Conservation (phyloP, 1,140 invertebrate species). For the Cotesia glomerata region DNA sequence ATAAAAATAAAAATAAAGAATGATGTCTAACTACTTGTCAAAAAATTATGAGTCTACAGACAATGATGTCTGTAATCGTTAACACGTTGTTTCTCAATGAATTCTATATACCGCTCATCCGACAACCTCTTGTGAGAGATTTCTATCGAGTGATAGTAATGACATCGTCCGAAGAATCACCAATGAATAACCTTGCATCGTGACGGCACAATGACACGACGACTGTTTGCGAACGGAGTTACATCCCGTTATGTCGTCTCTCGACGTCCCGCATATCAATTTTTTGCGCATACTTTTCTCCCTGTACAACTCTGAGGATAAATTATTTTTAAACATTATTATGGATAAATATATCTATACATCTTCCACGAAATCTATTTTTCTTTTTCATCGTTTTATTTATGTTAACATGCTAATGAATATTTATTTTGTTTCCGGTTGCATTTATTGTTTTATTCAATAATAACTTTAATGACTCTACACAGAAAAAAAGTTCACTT, state of each 20-base stretch:
- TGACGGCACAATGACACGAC: conserved; percentile 60
- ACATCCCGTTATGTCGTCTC: conserved; percentile 57
- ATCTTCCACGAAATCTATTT: no score
- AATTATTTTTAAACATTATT: background rate
- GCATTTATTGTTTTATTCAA: no score
- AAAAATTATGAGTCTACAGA: no score
- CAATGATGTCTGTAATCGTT: background rate
- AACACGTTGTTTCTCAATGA: conserved; percentile 7
- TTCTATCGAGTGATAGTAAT: conserved; percentile 62
- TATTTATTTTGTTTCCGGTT: no score
- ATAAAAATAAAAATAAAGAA: background rate
- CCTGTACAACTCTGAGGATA: background rate
- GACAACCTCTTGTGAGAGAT: conserved; percentile 42
- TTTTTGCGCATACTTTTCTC: conserved; percentile 7
- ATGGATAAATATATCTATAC: background rate
- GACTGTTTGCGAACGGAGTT: conserved; percentile 54
- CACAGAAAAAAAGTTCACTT: no score
- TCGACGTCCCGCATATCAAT: conserved; percentile 41
- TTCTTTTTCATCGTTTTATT: no score
- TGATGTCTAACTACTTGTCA: background rate
- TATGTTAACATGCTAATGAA: no score
- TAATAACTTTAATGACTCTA: no score
- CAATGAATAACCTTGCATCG: conserved; percentile 63
- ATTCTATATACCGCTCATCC: conserved; percentile 15
- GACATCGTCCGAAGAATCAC: conserved; percentile 59